Evolutionary conservation across 2,888 invertebrate genomes (phyloP), one percentile per base, ranked within the genome.

Genomic region (Desoria tigrina): DNA sequence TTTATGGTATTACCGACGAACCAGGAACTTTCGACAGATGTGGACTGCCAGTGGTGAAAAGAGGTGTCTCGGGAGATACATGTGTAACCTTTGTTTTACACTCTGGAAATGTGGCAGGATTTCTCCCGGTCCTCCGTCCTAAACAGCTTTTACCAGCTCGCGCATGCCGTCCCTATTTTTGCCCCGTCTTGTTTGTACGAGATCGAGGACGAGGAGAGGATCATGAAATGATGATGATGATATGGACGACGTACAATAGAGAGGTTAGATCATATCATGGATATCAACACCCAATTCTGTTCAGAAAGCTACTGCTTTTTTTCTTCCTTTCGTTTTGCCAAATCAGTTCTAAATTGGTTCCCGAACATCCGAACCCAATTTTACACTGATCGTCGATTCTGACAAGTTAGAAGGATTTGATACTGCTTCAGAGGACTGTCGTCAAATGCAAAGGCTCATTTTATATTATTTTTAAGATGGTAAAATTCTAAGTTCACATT

Each of bases 11-110:
- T 39, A 9, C 39, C 16, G 9, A 11, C 9, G 39, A 16, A 9
- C 16, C 39, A 39, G 9, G 39, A 39, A n/a, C n/a, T n/a, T n/a
- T n/a, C n/a, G n/a, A n/a, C n/a, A n/a, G 39, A 39, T 39, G 39
- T 11, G 9, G 16, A 16, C 9, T 39, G 9, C 9, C 9, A 39
- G 16, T 39, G 39, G 39, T 39, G 39, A 9, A n/a, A n/a, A 39
- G 39, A 39, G 39, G 39, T 39, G 39, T 68, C 63, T 61, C 53
- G 37, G 53, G 61, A 61, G 64, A 63, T 64, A 55, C 65, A 65
- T 70, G 65, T 68, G 65, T 57, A 61, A 57, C 63, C 67, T 66
- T 67, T 63, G 65, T 68, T 64, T 61, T 66, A 59, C 68, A 23
- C 54, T 58, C 42, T 42, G 42, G 66, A 71, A 71, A 64, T 71